phyloP scores from a whole-genome alignment of 2,888 invertebrate species.

The Cosmorhoe ocellata region DNA sequence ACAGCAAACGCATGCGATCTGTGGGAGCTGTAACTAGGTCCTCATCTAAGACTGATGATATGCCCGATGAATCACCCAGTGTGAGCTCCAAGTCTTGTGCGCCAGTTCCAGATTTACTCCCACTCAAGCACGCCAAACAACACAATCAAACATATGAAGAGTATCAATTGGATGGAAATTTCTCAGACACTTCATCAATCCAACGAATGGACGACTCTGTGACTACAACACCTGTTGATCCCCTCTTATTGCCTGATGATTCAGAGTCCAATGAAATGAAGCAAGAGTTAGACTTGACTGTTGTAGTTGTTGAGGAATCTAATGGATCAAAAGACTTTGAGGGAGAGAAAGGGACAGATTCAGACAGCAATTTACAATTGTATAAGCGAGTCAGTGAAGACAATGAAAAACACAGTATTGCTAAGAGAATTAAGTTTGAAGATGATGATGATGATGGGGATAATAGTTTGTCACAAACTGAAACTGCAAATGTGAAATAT shows the following conservation, averaged over 20 bases:
- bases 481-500: slow-evolving; percentile 47
- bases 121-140: slow-evolving; percentile 64
- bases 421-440: slow-evolving; percentile 69
- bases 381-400: slow-evolving; percentile 68
- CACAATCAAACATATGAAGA: slow-evolving; percentile 69
- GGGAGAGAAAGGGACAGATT: slow-evolving; percentile 56
- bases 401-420: slow-evolving; percentile 53
- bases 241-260: slow-evolving; percentile 66
- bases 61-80: slow-evolving; percentile 50
- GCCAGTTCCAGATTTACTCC: slow-evolving; percentile 74
- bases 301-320: slow-evolving; percentile 65
- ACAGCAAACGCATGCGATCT: slow-evolving; percentile 78
- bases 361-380: slow-evolving; percentile 52
- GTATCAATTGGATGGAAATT: slow-evolving; percentile 70
- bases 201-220: slow-evolving; percentile 69
- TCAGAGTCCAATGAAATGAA: slow-evolving; percentile 63
- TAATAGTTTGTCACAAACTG: slow-evolving; percentile 44
- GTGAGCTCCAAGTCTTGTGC: slow-evolving; percentile 58
- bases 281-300: slow-evolving; percentile 66
- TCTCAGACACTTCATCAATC: slow-evolving; percentile 68
- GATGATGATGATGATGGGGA: slow-evolving; percentile 57
- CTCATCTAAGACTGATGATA: slow-evolving; percentile 77
- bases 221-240: slow-evolving; percentile 73
- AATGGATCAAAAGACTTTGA: slow-evolving; percentile 60
- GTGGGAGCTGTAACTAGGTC: slow-evolving; percentile 87